Evolutionary conservation across 2,888 invertebrate genomes (phyloP).

Genomic region (Scaptodrosophila latifasciaeformis): DNA sequence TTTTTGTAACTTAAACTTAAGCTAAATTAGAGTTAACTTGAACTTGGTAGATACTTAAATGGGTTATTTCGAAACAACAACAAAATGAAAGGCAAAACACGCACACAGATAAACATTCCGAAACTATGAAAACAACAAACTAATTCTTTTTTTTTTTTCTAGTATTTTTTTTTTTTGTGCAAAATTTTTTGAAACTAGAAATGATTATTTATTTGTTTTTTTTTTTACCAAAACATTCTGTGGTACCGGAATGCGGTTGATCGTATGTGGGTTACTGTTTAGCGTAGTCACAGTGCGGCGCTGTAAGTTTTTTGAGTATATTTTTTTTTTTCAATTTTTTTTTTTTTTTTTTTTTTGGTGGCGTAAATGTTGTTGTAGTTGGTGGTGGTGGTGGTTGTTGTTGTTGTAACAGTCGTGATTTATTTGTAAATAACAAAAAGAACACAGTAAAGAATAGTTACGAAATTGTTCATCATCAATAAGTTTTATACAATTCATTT

Average conservation of each 20-base stretch:
- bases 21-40: no score
- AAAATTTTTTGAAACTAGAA: conserved; percentile 36
- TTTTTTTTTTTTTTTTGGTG: conserved; percentile 21
- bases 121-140: no score
- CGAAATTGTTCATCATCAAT: no score
- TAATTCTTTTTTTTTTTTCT: no score
- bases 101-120: not conserved
- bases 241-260: conserved; percentile 76
- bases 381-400: conserved; percentile 40
- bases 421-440: conserved; percentile 52
- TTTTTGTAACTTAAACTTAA: no score
- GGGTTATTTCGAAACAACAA: no score
- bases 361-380: conserved; percentile 33
- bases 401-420: conserved; percentile 58
- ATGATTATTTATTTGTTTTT: no score
- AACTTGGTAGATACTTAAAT: no score
- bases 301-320: conserved; percentile 71
- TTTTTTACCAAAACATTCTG: conserved; percentile 76
- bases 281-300: conserved; percentile 76
- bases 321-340: conserved; percentile 25
- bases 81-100: no score
- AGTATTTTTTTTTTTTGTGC: conserved; percentile 17
- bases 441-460: conserved; percentile 56
- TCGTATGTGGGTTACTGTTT: conserved; percentile 76
- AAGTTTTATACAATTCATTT: no score